These are phyloP conservation scores for Macroramphosus scolopax DNA, from an alignment of 2,797 vertebrate genomes.

Conservation along the genomic window DNA sequence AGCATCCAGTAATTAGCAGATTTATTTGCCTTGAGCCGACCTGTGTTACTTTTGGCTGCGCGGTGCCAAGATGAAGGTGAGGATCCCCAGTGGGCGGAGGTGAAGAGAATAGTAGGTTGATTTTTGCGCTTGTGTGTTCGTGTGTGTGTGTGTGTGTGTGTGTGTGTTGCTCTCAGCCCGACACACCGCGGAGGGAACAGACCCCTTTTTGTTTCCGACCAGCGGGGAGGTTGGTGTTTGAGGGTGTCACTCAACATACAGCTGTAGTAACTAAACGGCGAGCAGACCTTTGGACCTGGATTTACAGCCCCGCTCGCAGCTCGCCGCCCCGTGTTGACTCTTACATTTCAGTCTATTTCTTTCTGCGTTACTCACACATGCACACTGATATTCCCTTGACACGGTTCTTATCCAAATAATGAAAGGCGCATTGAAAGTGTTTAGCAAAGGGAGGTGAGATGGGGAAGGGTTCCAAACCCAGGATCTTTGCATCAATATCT, in stretches of 20 bases:
- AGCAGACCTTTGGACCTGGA: constrained; percentile 49
- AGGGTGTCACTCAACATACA: constrained; percentile 66
- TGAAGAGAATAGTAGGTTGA: constrained; percentile 38
- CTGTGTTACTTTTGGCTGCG: constrained; percentile 55
- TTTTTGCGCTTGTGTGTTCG: too few species aligned
- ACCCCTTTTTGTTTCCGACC: constrained; percentile 59
- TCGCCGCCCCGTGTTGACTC: constrained; percentile 24
- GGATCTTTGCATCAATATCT: too few species aligned
- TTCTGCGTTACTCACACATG: too few species aligned
- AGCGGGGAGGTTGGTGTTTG: constrained; percentile 36
- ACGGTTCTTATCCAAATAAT: too few species aligned
- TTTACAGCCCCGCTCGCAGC: constrained; percentile 35
- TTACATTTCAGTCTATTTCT: constrained; percentile 9
- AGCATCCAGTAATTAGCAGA: constrained; percentile 32
- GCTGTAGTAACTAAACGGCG: constrained; percentile 39
- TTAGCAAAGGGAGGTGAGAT: too few species aligned
- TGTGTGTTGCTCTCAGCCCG: constrained; percentile 26
- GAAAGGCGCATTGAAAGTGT: too few species aligned
- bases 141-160: too few species aligned
- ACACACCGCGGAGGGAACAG: constrained; percentile 52
- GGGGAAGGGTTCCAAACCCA: too few species aligned
- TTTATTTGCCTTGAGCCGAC: constrained; percentile 45
- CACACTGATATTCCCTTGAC: too few species aligned
- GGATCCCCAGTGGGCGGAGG: constrained; percentile 36
- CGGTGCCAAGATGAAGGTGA: constrained; percentile 48